Conservation (phyloP, 1,140 invertebrate genomes). For the Megathymus violae region DNA sequence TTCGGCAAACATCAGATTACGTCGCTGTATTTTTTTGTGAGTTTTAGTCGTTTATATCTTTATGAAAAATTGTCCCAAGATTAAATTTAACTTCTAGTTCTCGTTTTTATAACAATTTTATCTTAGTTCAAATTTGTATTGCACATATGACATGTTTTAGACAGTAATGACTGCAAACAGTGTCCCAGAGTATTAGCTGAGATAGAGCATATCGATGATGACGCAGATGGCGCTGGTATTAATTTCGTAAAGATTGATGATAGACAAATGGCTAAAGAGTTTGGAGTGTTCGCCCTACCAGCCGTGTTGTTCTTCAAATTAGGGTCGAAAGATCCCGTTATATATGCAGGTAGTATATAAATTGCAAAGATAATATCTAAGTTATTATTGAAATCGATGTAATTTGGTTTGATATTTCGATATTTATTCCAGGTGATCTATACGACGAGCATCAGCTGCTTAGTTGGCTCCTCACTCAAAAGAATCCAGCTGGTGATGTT, state of each 20-base stretch:
- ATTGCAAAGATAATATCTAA: no score
- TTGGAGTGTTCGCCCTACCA: constrained; percentile 94
- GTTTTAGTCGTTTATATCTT: constrained; percentile 67
- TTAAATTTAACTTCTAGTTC: neutral
- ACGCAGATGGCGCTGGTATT: constrained; percentile 95
- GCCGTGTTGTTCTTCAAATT: constrained; percentile 95
- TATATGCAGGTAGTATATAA: constrained; percentile 95
- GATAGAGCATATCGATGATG: constrained; percentile 97
- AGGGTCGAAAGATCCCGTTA: constrained; percentile 94
- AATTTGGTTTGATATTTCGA: no score
- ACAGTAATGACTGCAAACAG: constrained; percentile 97
- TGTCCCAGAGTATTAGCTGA: constrained; percentile 94
- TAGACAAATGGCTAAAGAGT: constrained; percentile 92
- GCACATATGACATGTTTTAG: constrained; percentile 86
- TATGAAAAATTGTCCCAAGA: constrained; percentile 3
- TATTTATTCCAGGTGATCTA: constrained; percentile 88
- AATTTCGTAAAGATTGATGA: constrained; percentile 97
- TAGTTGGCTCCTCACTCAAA: constrained; percentile 95
- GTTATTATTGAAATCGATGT: no score
- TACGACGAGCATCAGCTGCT: constrained; percentile 95
- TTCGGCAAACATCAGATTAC: constrained; percentile 95
- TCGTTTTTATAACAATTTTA: constrained; percentile 1
- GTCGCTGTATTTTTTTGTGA: constrained; percentile 98
- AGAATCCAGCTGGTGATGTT: constrained; percentile 94
- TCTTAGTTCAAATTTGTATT: constrained; percentile 64